These are phyloP conservation scores for Hylia prasina DNA, from an alignment of 2,113 vertebrate genomes.

Conservation along the genomic window DNA sequence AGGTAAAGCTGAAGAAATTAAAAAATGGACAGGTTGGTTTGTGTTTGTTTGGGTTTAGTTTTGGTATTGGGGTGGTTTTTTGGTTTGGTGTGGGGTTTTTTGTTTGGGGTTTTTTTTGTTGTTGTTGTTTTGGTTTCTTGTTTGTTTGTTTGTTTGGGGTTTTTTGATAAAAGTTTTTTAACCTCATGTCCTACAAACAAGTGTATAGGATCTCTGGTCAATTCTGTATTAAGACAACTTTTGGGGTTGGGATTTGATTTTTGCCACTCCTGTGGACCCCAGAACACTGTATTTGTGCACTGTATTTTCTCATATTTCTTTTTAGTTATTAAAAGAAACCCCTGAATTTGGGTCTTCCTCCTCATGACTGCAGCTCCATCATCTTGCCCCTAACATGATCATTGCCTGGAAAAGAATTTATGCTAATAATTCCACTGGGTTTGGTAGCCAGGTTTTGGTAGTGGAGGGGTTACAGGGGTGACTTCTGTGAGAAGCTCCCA, in stretches of 20 bases:
- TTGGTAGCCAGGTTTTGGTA: not conserved
- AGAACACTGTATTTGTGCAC: fast-evolving
- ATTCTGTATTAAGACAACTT: not conserved
- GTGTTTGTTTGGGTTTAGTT: not conserved
- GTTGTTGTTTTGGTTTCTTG: not conserved
- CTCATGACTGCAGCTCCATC: not conserved
- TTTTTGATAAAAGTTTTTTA: not conserved
- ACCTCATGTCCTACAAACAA: not conserved
- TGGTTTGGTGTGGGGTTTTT: fast-evolving
- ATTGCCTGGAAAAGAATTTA: not conserved
- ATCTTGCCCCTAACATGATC: fast-evolving
- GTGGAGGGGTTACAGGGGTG: fast-evolving
- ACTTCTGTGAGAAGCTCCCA: not conserved
- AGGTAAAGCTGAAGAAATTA: not conserved
- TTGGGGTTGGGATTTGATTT: not conserved
- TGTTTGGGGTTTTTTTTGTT: not conserved
- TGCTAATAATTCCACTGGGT: no score
- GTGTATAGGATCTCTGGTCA: fast-evolving
- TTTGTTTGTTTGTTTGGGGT: not conserved
- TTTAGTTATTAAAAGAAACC: not conserved
- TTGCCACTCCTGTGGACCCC: not conserved
- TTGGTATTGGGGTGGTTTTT: not conserved
- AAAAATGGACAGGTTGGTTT: not conserved
- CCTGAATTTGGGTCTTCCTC: not conserved
- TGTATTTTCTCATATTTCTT: not conserved